phyloP scores from a whole-genome alignment of 2,888 invertebrate genomes.

The Sarcophaga caerulescens region DNA sequence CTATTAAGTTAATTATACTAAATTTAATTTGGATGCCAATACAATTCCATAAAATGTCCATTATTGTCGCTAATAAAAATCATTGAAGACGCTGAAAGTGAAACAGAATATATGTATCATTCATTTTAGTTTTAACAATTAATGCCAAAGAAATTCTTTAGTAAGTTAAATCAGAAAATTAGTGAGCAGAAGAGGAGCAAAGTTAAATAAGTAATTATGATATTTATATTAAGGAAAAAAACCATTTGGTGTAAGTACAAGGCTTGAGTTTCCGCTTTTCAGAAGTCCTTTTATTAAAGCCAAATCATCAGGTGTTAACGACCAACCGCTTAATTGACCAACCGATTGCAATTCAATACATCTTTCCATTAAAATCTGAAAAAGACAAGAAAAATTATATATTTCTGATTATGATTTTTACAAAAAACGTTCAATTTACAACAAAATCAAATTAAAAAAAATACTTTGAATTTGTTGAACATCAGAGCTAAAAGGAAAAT shows the following conservation, averaged over 20 bases:
- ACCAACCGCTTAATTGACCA: conserved; percentile 87
- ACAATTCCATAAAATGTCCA: no score
- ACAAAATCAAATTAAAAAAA: not conserved
- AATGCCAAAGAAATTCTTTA: conserved; percentile 25
- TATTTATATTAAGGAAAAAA: conserved; percentile 79
- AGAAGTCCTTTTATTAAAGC: conserved; percentile 85
- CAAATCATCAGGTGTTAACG: conserved; percentile 85
- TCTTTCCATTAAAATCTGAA: conserved; percentile 84
- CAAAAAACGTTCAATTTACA: not conserved
- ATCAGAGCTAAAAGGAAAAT: not conserved
- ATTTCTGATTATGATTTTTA: not conserved
- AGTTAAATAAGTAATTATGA: conserved; percentile 32
- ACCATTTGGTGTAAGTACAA: conserved; percentile 85
- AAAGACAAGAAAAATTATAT: conserved; percentile 1
- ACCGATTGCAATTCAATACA: conserved; percentile 86
- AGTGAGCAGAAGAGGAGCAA: conserved; percentile 36
- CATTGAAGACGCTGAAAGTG: conserved; percentile 58
- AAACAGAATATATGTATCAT: conserved; percentile 38
- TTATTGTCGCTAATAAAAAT: not conserved
- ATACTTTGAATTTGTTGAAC: not conserved
- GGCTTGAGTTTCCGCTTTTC: conserved; percentile 85
- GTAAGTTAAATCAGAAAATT: conserved; percentile 37
- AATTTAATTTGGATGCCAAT: no score
- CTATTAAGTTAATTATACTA: no score
- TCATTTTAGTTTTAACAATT: conserved; percentile 19